Conservation (phyloP, 1,140 invertebrate species). For the Cotesia typhae region DNA sequence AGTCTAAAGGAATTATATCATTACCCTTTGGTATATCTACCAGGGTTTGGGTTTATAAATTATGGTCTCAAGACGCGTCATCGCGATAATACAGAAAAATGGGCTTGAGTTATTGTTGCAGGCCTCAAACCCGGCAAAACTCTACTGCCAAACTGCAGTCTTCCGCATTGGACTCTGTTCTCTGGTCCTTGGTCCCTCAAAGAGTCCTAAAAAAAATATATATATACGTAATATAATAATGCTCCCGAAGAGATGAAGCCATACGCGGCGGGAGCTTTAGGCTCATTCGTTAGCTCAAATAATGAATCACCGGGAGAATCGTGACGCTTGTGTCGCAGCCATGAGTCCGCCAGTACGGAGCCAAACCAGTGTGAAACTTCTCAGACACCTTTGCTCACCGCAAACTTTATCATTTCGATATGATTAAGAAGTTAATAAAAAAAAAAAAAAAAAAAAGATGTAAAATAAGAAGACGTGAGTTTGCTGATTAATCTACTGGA, state of each 20-base stretch:
- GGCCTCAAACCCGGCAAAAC: conserved; percentile 4
- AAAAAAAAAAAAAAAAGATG: neutral
- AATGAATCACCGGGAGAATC: conserved; percentile 46
- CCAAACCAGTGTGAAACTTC: conserved; percentile 20
- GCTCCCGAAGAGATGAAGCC: conserved; percentile 19
- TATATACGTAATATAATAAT: neutral
- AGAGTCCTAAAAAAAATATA: neutral
- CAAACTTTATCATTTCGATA: no score
- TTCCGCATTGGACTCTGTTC: conserved; percentile 28
- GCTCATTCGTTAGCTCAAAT: conserved; percentile 49
- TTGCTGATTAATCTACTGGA: conserved; percentile 12
- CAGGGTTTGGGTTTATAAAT: conserved; percentile 46
- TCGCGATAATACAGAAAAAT: conserved; percentile 57
- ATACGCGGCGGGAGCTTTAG: conserved; percentile 24
- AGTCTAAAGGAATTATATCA: conserved; percentile 45
- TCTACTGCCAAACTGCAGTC: conserved; percentile 4
- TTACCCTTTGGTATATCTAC: conserved; percentile 35
- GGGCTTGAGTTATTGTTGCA: conserved; percentile 28
- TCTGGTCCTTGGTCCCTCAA: conserved; percentile 33
- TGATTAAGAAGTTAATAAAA: neutral
- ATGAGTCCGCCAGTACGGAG: no score
- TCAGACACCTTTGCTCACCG: neutral
- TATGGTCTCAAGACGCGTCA: conserved; percentile 47
- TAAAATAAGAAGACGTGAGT: neutral
- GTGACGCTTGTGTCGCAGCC: conserved; percentile 37